Evolutionary conservation across 2,797 vertebrate species (phyloP).

Genomic region (Percopsis omiscomaycus): DNA sequence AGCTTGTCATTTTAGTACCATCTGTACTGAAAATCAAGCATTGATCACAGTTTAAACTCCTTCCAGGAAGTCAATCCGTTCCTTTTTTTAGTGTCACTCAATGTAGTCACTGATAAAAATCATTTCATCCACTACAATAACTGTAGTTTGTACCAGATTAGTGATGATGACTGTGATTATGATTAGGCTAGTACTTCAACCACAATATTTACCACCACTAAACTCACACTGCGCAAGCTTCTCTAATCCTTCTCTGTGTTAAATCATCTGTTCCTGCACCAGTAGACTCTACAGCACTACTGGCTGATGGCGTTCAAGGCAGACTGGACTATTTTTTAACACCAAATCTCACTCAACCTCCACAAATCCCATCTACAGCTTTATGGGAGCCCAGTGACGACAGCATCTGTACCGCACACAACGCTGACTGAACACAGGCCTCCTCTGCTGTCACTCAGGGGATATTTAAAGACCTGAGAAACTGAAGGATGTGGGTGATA

Average conservation of each 20-base stretch:
- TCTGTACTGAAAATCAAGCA: not conserved
- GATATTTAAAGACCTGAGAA: slow-evolving; percentile 28
- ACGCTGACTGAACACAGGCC: slow-evolving; percentile 8
- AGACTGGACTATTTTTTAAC: slow-evolving; percentile 13
- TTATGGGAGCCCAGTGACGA: slow-evolving; percentile 15
- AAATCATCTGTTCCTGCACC: not conserved
- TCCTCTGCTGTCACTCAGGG: not conserved
- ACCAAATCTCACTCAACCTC: slow-evolving; percentile 1
- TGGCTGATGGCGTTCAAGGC: not conserved
- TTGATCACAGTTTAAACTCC: too few species aligned
- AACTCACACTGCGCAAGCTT: too few species aligned
- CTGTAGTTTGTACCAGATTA: too few species aligned
- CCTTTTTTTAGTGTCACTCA: too few species aligned
- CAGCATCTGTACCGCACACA: slow-evolving; percentile 13
- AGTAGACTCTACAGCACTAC: not conserved
- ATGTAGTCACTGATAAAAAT: too few species aligned
- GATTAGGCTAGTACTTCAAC: too few species aligned
- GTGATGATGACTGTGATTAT: too few species aligned
- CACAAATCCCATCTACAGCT: slow-evolving; percentile 10
- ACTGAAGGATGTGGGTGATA: not conserved
- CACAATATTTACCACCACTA: too few species aligned
- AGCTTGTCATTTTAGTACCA: not conserved
- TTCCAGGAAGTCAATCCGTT: too few species aligned
- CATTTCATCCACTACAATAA: too few species aligned
- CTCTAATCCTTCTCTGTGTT: not conserved